A percentile compares a stretch with the other conserved stretches of the same genome.
phyloP scores from a whole-genome alignment of 2,113 vertebrate species.

The Bubo bubo region DNA sequence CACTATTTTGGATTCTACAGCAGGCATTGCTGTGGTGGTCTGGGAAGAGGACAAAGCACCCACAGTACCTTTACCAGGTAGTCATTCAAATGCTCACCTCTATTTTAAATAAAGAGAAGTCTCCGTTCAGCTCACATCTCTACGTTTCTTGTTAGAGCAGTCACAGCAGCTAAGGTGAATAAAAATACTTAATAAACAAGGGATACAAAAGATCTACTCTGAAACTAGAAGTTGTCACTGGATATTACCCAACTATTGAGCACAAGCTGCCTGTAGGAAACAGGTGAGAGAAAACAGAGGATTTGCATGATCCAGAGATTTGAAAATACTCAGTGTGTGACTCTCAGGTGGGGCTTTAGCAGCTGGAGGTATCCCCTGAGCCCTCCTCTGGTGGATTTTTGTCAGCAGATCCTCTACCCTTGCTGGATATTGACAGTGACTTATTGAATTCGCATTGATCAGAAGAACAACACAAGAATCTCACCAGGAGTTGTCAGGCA shows the following conservation, averaged over 20 bases:
- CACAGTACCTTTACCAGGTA: neutral
- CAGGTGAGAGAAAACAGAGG: neutral
- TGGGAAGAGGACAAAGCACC: neutral
- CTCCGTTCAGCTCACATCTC: neutral
- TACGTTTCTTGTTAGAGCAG: neutral
- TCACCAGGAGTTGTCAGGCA: neutral
- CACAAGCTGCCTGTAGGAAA: neutral
- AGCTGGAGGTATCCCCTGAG: neutral
- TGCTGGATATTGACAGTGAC: neutral
- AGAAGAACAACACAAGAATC: neutral
- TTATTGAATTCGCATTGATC: neutral
- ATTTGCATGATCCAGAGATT: neutral
- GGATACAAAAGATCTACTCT: neutral
- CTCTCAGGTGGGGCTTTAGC: neutral
- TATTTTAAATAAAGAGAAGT: neutral
- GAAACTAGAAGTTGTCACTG: accelerated
- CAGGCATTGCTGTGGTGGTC: accelerated
- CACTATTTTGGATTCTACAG: neutral
- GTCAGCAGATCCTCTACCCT: neutral
- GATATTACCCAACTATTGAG: neutral
- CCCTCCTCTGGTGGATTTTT: accelerated
- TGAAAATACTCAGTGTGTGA: accelerated
- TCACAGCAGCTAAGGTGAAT: neutral
- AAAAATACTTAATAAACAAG: neutral
- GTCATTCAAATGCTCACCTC: neutral